phyloP scores from a whole-genome alignment of 2,113 vertebrate genomes.

The Spea multiplicata region DNA sequence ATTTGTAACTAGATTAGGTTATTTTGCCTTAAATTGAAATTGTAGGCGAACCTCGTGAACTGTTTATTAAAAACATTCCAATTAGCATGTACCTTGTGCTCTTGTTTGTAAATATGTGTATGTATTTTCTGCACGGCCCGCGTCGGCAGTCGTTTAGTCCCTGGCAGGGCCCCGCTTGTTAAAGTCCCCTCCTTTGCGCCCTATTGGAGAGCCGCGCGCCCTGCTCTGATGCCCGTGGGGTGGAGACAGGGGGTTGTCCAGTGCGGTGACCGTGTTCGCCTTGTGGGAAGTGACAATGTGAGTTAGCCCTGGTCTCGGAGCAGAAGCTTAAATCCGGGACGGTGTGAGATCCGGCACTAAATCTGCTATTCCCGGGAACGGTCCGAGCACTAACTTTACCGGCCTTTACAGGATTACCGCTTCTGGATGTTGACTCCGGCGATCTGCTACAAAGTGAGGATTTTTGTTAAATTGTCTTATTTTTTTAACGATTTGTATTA shows the following conservation, averaged over 20 bases:
- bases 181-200: neutral
- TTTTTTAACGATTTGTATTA: constrained; percentile 12
- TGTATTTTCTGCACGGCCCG: too few relatives aligned
- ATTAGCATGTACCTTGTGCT: too few relatives aligned
- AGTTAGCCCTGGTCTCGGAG: neutral
- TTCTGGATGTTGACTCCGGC: neutral
- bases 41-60: too few relatives aligned
- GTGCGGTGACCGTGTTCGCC: neutral
- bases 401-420: neutral
- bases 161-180: constrained; percentile 5
- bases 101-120: too few relatives aligned
- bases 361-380: neutral
- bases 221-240: constrained; percentile 12
- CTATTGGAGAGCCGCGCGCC: neutral
- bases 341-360: constrained; percentile 16
- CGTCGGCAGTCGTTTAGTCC: constrained; percentile 6
- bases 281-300: neutral
- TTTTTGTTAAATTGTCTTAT: neutral
- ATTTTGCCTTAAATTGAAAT: too few relatives aligned
- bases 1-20: too few relatives aligned
- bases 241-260: constrained; percentile 26
- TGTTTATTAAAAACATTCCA: too few relatives aligned
- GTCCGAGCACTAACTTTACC: too few relatives aligned
- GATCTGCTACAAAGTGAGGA: constrained; percentile 12
- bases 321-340: neutral